Conservation (phyloP, 2,113 vertebrate species). For the Cyphotilapia sp. region DNA sequence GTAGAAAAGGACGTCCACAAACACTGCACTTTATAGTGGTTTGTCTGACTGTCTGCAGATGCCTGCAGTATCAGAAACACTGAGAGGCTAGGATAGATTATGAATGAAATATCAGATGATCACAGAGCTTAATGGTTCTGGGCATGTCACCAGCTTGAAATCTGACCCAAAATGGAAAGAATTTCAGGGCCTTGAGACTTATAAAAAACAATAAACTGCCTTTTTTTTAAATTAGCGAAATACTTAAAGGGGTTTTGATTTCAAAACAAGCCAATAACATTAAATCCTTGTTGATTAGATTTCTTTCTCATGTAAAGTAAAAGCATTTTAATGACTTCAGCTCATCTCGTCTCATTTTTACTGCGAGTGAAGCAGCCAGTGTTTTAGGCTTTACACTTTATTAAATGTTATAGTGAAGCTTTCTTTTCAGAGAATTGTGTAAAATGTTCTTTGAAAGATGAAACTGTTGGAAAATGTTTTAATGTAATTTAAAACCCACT, state of each 20-base stretch:
- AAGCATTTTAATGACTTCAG: not conserved
- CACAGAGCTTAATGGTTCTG: not conserved
- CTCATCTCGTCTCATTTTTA: not conserved
- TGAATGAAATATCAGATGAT: not conserved
- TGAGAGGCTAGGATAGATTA: not conserved
- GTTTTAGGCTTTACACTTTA: not conserved
- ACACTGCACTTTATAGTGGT: not conserved
- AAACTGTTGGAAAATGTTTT: not conserved
- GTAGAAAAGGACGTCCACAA: not conserved
- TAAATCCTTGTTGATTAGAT: not conserved
- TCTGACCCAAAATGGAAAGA: not conserved
- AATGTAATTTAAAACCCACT: slow-evolving; percentile 7
- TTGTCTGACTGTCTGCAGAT: not conserved
- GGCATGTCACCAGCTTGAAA: not conserved
- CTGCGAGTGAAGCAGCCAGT: not conserved
- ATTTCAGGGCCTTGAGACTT: not conserved
- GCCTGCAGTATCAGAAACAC: not conserved
- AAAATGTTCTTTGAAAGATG: not conserved
- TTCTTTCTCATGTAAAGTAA: not conserved
- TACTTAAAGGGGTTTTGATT: not conserved
- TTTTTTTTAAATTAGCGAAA: not conserved
- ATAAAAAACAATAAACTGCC: not conserved
- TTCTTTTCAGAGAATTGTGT: not conserved
- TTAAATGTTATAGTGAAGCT: not conserved
- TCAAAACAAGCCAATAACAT: not conserved